Conservation (phyloP, 1,140 invertebrate genomes). For the Pseudomyrmex concolor region DNA sequence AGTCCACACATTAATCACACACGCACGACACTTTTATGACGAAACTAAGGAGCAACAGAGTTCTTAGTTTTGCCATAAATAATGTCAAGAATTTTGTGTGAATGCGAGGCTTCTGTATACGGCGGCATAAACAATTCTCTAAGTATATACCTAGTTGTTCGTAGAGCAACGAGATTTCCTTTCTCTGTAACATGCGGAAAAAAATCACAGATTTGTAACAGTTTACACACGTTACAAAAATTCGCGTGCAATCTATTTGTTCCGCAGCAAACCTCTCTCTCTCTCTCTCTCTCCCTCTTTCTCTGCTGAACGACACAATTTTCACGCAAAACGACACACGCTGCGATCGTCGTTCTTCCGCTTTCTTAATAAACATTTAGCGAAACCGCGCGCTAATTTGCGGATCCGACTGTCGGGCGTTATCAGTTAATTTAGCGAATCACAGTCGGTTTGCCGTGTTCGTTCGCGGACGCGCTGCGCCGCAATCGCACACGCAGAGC, state of each 20-base stretch:
- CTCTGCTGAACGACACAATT: too few species aligned
- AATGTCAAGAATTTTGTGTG: background rate
- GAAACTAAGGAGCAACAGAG: background rate
- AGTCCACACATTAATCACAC: background rate
- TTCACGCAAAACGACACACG: too few species aligned
- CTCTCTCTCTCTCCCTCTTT: too few species aligned
- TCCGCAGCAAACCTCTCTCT: too few species aligned
- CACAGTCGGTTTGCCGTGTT: background rate
- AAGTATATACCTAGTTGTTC: too few species aligned
- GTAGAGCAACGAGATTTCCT: too few species aligned
- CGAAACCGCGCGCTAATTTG: background rate
- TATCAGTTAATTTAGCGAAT: slow-evolving; percentile 13
- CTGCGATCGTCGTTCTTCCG: background rate
- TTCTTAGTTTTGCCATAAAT: slow-evolving; percentile 15
- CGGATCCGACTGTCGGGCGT: background rate
- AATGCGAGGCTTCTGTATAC: background rate
- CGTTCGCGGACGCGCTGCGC: background rate
- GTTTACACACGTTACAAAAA: background rate
- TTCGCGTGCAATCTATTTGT: too few species aligned
- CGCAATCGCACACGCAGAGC: slow-evolving; percentile 2
- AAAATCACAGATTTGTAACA: background rate
- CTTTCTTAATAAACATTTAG: background rate
- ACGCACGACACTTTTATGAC: slow-evolving; percentile 3
- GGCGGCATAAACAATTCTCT: background rate
- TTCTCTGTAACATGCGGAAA: too few species aligned